phyloP scores from a whole-genome alignment of 2,888 invertebrate species.

The Scaptomyza cyrtandrae region DNA sequence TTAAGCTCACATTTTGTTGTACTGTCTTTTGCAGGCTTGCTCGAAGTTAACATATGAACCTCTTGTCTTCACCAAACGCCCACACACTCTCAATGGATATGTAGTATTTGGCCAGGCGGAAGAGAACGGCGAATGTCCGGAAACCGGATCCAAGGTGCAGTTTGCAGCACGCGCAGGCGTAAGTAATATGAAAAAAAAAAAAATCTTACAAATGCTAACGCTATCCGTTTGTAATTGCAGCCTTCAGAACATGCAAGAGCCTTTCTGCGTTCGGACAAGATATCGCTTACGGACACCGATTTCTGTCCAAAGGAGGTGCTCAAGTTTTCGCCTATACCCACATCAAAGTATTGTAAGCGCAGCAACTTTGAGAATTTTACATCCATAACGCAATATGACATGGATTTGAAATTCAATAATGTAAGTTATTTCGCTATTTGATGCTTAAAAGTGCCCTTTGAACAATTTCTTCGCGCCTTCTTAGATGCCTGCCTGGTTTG shows the following conservation, averaged over 20 bases:
- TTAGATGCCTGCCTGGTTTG: slow-evolving; percentile 84
- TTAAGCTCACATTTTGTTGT: slow-evolving; percentile 9
- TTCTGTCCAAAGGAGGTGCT: slow-evolving; percentile 84
- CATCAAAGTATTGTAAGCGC: slow-evolving; percentile 83
- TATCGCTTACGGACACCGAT: slow-evolving; percentile 81
- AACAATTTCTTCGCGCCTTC: background rate
- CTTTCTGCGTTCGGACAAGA: slow-evolving; percentile 80
- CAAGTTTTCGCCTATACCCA: slow-evolving; percentile 84
- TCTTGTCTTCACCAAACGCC: slow-evolving; percentile 83
- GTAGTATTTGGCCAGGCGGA: slow-evolving; percentile 81
- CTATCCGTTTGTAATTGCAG: slow-evolving; percentile 47
- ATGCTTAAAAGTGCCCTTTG: too few species aligned
- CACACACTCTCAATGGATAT: slow-evolving; percentile 81
- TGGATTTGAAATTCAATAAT: slow-evolving; percentile 82
- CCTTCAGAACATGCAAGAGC: slow-evolving; percentile 83
- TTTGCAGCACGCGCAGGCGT: slow-evolving; percentile 83
- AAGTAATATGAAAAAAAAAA: slow-evolving; percentile 53
- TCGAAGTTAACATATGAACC: slow-evolving; percentile 83
- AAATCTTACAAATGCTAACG: background rate
- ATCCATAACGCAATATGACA: slow-evolving; percentile 82
- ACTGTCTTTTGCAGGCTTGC: slow-evolving; percentile 75
- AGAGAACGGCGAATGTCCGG: slow-evolving; percentile 76
- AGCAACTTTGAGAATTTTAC: slow-evolving; percentile 84
- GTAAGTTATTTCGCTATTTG: slow-evolving; percentile 55
- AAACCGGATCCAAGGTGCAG: slow-evolving; percentile 76